Percentiles rank a stretch among this genome's conserved stretches.
Conservation (phyloP, 2,113 vertebrate genomes). For the Brienomyrus longianalis region DNA sequence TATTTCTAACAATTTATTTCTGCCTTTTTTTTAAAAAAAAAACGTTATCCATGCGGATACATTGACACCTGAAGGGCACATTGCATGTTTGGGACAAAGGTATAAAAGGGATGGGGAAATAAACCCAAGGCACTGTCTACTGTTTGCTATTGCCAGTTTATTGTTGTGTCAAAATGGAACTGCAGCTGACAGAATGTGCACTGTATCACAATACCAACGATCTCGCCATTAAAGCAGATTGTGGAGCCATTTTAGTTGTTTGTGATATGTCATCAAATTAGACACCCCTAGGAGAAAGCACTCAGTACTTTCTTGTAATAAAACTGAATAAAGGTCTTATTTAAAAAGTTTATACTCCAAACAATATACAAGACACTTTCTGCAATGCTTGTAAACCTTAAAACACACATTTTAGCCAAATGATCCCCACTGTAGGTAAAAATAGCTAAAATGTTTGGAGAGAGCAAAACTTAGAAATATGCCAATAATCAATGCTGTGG, state of each 20-base stretch:
- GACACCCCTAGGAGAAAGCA: neutral
- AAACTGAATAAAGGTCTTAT: neutral
- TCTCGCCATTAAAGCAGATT: neutral
- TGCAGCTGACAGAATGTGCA: no score
- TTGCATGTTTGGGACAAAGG: neutral
- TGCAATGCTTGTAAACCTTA: neutral
- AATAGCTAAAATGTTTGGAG: neutral
- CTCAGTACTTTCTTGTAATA: neutral
- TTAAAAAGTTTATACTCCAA: neutral
- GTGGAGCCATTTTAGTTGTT: neutral
- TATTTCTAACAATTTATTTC: no score
- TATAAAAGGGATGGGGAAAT: neutral
- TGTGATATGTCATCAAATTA: neutral
- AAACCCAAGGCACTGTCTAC: neutral
- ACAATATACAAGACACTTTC: neutral
- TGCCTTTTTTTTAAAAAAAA: no score
- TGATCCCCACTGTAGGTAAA: neutral
- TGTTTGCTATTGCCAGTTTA: neutral
- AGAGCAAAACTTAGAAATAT: neutral
- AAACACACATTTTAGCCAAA: neutral
- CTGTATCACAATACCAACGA: no score
- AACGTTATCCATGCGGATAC: neutral
- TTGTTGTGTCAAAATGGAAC: neutral
- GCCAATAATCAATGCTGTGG: neutral
- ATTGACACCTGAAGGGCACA: neutral